Base-by-base conservation (phyloP, 1,140 invertebrate species). In the Cylas formicarius region DNA sequence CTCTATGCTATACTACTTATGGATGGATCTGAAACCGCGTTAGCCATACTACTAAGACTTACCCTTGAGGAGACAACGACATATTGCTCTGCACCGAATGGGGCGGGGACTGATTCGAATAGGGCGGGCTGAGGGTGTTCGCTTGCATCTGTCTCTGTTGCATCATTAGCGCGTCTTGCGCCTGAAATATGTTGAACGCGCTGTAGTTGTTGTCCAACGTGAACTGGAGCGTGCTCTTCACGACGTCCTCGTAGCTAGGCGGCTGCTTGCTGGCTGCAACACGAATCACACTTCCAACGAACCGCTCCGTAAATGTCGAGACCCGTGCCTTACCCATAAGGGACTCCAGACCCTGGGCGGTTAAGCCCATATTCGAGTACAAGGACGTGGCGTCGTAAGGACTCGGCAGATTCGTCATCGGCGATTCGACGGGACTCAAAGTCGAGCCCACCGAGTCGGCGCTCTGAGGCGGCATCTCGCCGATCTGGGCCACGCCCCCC, bases 211-310 rank as follows among this genome's bases (percentile, higher is more conserved):
- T 50, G 16, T 54, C 52, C 10, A 54, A 33, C 17, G 74, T 62
- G 74, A 76, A 69, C 2, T 72, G 69, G 22, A 77, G 76, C 5
- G 67, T 67, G 44, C 61, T 68, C 69, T 90, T 90, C 57, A 90
- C 81, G 60, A 86, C 88, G 57, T 91, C 88, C 60, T 91, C 87
- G 66, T 90, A 90, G 38, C 85, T 81, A 11, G 88, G 86, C 14
- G 86, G 86, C 61, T 90, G 85, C 54, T 89, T 87, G 58, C 72
- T 75, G 2, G 34, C 44, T 46, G 16, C 11, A n/a, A n/a, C n/a
- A n/a, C n/a, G n/a, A n/a, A n/a, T n/a, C n/a, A 44, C 67, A 67
- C n/a, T n/a, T n/a, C n/a, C n/a, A n/a, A n/a, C n/a, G n/a, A 72
- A 39, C 23, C 20, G 5, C 17, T 22, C 10, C 19, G 16, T 36